These are phyloP conservation scores for Bos indicus DNA, from an alignment of 2,113 vertebrate genomes.

Conservation along the genomic window DNA sequence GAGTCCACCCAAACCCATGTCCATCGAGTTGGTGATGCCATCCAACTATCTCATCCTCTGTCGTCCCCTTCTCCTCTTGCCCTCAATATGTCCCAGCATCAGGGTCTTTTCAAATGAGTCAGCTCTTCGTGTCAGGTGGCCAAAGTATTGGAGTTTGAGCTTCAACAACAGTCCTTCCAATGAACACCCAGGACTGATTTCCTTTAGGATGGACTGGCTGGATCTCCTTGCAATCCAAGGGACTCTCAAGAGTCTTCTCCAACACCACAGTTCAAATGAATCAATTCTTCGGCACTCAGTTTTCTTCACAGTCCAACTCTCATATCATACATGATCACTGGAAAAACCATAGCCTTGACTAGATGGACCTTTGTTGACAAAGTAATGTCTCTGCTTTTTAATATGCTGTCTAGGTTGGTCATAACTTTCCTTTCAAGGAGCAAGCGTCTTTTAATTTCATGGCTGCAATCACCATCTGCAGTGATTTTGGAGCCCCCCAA, in stretches of 20 bases:
- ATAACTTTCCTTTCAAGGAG: background rate
- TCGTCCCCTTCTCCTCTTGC: background rate
- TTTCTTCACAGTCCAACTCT: background rate
- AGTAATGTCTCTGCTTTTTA: background rate
- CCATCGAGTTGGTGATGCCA: background rate
- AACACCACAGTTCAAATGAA: background rate
- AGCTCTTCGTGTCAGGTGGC: background rate
- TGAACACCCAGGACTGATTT: background rate
- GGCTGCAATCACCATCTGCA: too few relatives aligned
- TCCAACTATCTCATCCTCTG: background rate
- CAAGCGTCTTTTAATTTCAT: too few relatives aligned
- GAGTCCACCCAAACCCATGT: background rate
- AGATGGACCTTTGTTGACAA: background rate
- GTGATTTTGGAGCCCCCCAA: too few relatives aligned
- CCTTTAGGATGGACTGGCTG: background rate
- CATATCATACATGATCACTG: background rate
- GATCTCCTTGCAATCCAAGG: background rate
- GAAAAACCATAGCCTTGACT: background rate
- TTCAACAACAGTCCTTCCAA: background rate
- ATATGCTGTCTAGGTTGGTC: background rate
- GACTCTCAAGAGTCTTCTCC: background rate
- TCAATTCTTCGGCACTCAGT: background rate
- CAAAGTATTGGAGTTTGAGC: background rate
- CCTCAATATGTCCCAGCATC: background rate
- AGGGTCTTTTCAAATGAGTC: background rate